Evolutionary conservation across 2,113 vertebrate species (phyloP).

Genomic region (Protobothrops flavoviridis): DNA sequence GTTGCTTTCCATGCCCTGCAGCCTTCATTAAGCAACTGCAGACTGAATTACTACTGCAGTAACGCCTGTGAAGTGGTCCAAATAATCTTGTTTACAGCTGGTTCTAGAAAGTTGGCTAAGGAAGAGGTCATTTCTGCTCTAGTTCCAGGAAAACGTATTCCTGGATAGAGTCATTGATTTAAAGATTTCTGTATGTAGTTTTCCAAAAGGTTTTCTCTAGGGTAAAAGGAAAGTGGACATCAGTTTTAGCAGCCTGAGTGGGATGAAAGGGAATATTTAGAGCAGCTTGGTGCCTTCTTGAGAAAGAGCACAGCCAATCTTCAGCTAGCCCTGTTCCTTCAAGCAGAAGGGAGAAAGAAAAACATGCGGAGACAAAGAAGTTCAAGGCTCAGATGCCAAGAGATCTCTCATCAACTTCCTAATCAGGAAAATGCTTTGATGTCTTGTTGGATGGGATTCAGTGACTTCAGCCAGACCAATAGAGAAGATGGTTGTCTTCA

Average conservation of each 20-base stretch:
- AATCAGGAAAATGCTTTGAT: not conserved
- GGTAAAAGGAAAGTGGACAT: not conserved
- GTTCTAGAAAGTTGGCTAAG: not conserved
- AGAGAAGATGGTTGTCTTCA: constrained; percentile 6
- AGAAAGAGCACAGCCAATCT: not conserved
- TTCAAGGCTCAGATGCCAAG: not conserved
- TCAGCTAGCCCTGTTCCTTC: constrained; percentile 12
- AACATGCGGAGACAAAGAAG: not conserved
- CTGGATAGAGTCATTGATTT: not conserved
- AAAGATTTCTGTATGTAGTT: not conserved
- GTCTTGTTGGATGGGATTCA: not conserved
- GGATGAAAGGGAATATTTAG: not conserved
- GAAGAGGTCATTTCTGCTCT: not conserved
- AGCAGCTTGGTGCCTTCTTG: not conserved
- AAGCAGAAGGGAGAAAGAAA: not conserved
- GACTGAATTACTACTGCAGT: not conserved
- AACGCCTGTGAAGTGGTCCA: not conserved
- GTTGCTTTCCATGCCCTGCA: not conserved
- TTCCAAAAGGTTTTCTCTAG: not conserved
- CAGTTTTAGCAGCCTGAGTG: not conserved
- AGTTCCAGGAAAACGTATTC: not conserved
- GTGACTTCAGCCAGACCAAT: constrained; percentile 7
- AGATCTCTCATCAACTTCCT: constrained; percentile 16
- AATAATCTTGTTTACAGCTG: not conserved
- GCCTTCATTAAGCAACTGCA: not conserved